Evolutionary conservation across 2,797 vertebrate species (phyloP), one percentile per base, ranked within the genome.

Genomic region (Streptopelia turtur): DNA sequence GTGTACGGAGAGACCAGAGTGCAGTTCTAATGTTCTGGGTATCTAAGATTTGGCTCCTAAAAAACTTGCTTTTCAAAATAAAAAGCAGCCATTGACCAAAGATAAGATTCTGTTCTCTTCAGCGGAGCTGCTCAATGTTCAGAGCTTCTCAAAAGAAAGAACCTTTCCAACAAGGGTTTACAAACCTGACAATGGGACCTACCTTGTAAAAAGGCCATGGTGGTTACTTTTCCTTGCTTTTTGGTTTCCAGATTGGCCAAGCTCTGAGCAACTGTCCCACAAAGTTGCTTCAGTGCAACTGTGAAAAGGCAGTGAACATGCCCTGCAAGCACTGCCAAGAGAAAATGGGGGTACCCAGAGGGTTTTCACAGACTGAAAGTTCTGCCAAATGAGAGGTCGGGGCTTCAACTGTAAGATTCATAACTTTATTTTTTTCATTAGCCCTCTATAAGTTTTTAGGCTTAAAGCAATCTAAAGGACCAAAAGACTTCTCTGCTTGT

Each of bases 41-140:
- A 55, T 45, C 33, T 35, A 68, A 81, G n/a, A 55, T 56, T 72
- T 57, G 11, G 3, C 25, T 41, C 23, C 45, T 72, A 64, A 84
- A 70, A 18, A 0, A 23, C 9, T 53, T 64, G 13, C 3, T 80
- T 87, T 91, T 45, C 45, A 68, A 85, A 77, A 61, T 31, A 37
- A 63, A 78, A 64, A 37, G 7, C 11, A 68, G 13, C 1, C 60
- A 27, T 53, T 93, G 25, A 71, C 10, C 23, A 53, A 66, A 85
- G 8, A 31, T 4, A 69, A 84, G 30, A 39, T 33, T 70, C 5
- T 41, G 4, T 16, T 91, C 10, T 89, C 45, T 60, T 75, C 53
- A 56, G 7, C 12, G 53, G 17, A 91, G 30, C 3, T 31, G 10
- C 5, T 52, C 41, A 35, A 20, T 0, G 0, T 6, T 41, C 49